Evolutionary conservation across 2,797 vertebrate genomes (phyloP).

Genomic region (Allenopithecus nigroviridis): DNA sequence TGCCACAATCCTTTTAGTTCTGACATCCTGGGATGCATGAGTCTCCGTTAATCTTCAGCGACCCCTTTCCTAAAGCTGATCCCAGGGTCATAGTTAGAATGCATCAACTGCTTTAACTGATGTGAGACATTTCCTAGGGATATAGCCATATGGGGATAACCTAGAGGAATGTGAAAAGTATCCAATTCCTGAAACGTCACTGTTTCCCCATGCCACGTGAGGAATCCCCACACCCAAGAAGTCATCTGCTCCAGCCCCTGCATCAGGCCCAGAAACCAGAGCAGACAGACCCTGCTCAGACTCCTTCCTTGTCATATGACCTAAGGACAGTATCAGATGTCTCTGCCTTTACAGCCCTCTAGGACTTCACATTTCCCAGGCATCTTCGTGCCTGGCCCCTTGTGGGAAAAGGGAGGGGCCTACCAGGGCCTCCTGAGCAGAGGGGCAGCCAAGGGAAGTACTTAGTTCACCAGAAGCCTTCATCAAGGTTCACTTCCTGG

Average conservation of each 20-base stretch:
- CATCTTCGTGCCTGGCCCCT: background rate
- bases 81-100: background rate
- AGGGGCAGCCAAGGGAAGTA: background rate
- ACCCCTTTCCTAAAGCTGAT: background rate
- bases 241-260: background rate
- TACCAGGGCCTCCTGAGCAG: background rate
- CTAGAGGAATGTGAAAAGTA: background rate
- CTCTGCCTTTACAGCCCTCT: background rate
- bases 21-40: background rate
- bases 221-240: background rate
- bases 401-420: background rate
- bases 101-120: background rate
- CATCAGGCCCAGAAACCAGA: background rate
- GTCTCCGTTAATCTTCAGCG: background rate
- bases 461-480: background rate
- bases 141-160: background rate
- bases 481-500: background rate
- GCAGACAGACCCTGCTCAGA: background rate
- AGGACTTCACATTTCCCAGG: background rate
- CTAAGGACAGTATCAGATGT: background rate
- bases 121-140: background rate
- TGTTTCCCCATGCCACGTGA: background rate
- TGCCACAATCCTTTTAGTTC: background rate
- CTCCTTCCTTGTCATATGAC: background rate
- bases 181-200: background rate